Conservation (phyloP, 2,888 invertebrate species). For the Rhagium mordax region DNA sequence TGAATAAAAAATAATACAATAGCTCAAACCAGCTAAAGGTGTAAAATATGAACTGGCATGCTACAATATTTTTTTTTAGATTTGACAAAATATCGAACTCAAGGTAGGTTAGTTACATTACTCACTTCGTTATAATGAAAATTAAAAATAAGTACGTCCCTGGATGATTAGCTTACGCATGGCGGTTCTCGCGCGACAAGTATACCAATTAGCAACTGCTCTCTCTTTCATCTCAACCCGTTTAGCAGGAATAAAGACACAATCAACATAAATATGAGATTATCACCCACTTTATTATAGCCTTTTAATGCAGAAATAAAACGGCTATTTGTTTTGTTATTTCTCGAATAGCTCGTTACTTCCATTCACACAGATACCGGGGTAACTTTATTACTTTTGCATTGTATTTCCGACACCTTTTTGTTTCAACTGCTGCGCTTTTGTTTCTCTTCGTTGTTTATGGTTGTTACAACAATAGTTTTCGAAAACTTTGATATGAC, state of each 20-base stretch:
- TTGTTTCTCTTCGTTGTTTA: slow-evolving; percentile 28
- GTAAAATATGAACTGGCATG: too few relatives aligned
- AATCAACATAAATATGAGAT: slow-evolving; percentile 61
- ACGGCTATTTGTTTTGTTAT: slow-evolving; percentile 52
- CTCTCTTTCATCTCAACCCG: slow-evolving; percentile 54
- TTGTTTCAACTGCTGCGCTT: slow-evolving; percentile 10
- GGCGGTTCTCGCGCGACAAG: slow-evolving; percentile 15
- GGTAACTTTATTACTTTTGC: slow-evolving; percentile 36
- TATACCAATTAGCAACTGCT: slow-evolving; percentile 51
- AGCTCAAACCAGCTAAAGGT: too few relatives aligned
- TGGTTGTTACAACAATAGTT: slow-evolving; percentile 26
- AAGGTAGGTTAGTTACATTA: too few relatives aligned
- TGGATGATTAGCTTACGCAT: slow-evolving; percentile 4
- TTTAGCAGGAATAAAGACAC: slow-evolving; percentile 56
- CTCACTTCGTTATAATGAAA: background rate
- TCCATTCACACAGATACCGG: slow-evolving; percentile 32
- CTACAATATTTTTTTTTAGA: too few relatives aligned
- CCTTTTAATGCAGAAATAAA: slow-evolving; percentile 53
- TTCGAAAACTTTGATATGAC: slow-evolving; percentile 23
- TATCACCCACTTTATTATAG: slow-evolving; percentile 59
- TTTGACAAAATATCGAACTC: too few relatives aligned
- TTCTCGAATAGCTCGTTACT: slow-evolving; percentile 37
- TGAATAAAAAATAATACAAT: too few relatives aligned
- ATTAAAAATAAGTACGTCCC: background rate
- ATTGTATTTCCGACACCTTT: slow-evolving; percentile 32